Base-by-base conservation (phyloP, 2,113 vertebrate genomes). In the Procapra przewalskii region DNA sequence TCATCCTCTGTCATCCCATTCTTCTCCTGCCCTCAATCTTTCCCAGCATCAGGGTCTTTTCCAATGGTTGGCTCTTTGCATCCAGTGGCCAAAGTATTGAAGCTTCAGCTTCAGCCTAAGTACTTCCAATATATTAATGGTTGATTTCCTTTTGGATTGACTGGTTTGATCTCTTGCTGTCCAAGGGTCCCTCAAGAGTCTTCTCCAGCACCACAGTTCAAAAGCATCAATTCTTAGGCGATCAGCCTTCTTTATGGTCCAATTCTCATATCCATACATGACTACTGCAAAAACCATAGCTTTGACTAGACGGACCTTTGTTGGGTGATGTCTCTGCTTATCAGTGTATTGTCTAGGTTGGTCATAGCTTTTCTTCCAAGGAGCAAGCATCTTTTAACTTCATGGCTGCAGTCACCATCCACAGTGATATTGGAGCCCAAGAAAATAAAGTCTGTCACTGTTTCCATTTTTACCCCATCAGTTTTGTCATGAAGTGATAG, bases 161-260 rank as follows among this genome's bases (percentile, higher is more conserved):
- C 36, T 27, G 23, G 11, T 43, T 77, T 43, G 36, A 77, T 77
- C 36, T 75, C 67, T 43, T 77, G 36, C 71, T 14, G 23, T 43
- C 71, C 6, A 43, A 77, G 21, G 15, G 21, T 43, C 36, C 23
- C 36, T 43, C 36, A 77, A 77, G 23, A 77, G 36, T 43, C 71
- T 77, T 77, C 71, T 77, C 36, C 11, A 43, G 36, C 71, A 43
- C 36, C 23, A 77, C 11, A 43, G 71, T 77, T 77, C 23, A 43
- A 77, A 77, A 77, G 23, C 36, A 43, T 77, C 21, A 27, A 14
- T 77, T 77, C 71, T 77, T 27, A 25, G 36, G 71, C 0, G 0
- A 40, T 77, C 36, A 77, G 12, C 71, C 36, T 77, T 77, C 71
- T 43, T 27, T 77, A 77, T 27, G 23, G 71, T 43, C 36, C 71